These are phyloP conservation scores for Hormaphis cornu DNA, from an alignment of 1,140 invertebrate species.

Conservation along the genomic window DNA sequence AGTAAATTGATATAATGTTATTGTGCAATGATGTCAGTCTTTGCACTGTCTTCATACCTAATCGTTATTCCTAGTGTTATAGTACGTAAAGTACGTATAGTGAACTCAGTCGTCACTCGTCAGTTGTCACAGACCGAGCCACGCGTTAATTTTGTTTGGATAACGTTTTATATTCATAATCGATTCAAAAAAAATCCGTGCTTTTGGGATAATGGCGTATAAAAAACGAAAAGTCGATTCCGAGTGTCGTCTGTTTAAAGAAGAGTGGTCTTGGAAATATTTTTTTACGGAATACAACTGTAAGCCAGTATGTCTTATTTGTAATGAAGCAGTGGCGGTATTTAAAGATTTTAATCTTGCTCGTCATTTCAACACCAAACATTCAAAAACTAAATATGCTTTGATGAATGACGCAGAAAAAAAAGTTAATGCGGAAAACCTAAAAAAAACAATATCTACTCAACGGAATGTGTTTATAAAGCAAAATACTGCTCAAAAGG, in stretches of 20 bases:
- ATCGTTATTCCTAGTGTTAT: constrained; percentile 4
- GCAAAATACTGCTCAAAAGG: constrained; percentile 36
- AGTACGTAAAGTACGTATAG: not conserved
- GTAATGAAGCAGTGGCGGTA: constrained; percentile 34
- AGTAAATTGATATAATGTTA: too few species aligned
- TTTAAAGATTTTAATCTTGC: constrained; percentile 33
- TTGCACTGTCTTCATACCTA: not conserved
- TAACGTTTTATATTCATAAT: not conserved
- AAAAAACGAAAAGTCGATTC: constrained; percentile 35
- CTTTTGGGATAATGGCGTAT: not conserved
- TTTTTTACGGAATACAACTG: constrained; percentile 33
- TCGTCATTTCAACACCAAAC: constrained; percentile 25
- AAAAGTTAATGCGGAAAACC: constrained; percentile 31
- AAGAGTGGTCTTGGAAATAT: constrained; percentile 30
- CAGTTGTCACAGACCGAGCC: constrained; percentile 8
- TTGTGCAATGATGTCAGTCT: not conserved
- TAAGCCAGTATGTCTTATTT: constrained; percentile 36
- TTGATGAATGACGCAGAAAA: not conserved
- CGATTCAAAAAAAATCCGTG: not conserved
- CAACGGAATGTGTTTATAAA: constrained; percentile 39
- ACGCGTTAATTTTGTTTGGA: not conserved
- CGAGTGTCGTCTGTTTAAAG: constrained; percentile 31
- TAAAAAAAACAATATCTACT: constrained; percentile 38
- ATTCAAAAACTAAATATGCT: constrained; percentile 20
- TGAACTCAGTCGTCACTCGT: constrained; percentile 1